Base-by-base conservation (phyloP, 1,140 invertebrate species). In the Lethrus apterus region DNA sequence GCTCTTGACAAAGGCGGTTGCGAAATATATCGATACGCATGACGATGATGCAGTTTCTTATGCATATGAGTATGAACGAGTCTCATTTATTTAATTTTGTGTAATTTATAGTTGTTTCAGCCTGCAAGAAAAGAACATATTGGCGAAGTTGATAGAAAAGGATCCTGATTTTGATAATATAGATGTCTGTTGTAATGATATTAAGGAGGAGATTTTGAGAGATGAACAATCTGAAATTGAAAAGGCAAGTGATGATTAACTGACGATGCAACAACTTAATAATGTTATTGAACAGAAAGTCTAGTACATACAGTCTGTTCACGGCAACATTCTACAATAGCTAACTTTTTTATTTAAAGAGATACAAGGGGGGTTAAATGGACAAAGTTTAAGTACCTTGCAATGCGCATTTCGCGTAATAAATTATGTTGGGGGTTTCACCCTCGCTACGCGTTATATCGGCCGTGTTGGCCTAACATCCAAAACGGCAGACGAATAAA, bases 151-250 rank as follows among this genome's bases (percentile, higher is more conserved):
- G n/a, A 17, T 15, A 21, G 35, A 38, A n/a, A 20, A 21, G 13
- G 10, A 38, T 38, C 3, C 35, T 13, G 35, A 38, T 38, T 38
- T 11, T 23, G n/a, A 38, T 21, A 1, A 38, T 4, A 21, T 38
- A 13, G 35, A 2, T 21, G 18, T n/a, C 11, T 19, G 3, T 10
- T 38, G 20, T n/a, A 21, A 38, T 11, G 2, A 13, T 5, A 38
- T 38, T 7, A 38, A 11, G n/a, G 19, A 38, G 18, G 35, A 38
- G 14, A 18, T 18, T 11, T 11, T 38, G 13, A 20, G 35, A 21
- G 35, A 38, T 38, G 35, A 38, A 38, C 19, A 38, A n/a, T 21
- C 20, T 14, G 35, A 38, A 38, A 21, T 38, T 21, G 3, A 5
- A 15, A 21, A 38, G 18, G 35, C 24, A 38, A 26, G 24, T 26